Evolutionary conservation across 2,888 invertebrate species (phyloP), one percentile per base, ranked within the genome.

Genomic region (Agrypnus murinus): DNA sequence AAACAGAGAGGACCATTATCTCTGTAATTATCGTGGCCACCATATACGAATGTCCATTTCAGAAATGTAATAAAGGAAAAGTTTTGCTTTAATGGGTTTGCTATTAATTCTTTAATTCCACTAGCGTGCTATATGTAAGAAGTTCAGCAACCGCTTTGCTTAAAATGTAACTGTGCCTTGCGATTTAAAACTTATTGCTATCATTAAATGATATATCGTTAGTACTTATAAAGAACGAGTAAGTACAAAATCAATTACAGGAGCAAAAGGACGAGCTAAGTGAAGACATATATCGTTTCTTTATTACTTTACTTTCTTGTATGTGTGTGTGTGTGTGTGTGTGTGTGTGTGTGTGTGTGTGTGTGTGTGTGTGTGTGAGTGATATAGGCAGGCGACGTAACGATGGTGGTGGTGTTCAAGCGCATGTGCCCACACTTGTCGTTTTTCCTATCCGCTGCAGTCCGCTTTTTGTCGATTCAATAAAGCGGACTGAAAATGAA

Each of bases 401-500:
- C n/a, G 72, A 69, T 69, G 70, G 59, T 43, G 53, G 59, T 32
- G 34, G 59, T 12, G 62, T 63, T 38, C 43, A 58, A 69, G 72
- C 71, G 75, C 76, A 76, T 76, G 77, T 73, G 72, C 71, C 66
- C 69, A 64, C 70, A 75, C 69, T 63, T 70, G 65, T 69, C 71
- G 73, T 73, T 75, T 77, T 76, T 74, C 59, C 40, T 67, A 71
- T 75, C 72, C 67, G 70, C 65, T 73, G 70, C 77, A 77, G 77
- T 73, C 75, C 72, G 75, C 72, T 81, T 80, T 77, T 78, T 77
- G 77, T 69, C 72, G 77, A 79, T 78, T 77, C 78, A 77, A 79
- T 79, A 77, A 78, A 77, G 76, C 78, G 75, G 75, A 74, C 77
- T 75, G 77, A 75, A 79, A 78, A 80, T 81, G 79, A 81, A 80